Base-by-base conservation (phyloP, 2,113 vertebrate genomes). In the Emydocephalus ijimae region DNA sequence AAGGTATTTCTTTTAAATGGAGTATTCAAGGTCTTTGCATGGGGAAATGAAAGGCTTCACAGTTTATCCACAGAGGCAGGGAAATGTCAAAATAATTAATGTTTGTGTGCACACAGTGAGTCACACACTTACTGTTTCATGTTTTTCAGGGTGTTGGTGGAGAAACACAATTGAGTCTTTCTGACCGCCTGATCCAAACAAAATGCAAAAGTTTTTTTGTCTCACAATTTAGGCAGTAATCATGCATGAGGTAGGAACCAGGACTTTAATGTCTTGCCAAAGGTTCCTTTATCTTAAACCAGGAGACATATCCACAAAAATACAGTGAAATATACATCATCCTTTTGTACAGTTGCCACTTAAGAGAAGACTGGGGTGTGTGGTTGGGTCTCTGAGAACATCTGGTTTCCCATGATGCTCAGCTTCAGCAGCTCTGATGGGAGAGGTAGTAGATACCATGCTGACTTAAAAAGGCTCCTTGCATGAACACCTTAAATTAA, bases 101-200 rank as follows among this genome's bases (percentile, higher is more conserved):
- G 7, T 1, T 9, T 0, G 0, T 57, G 39, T 39, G 6, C 3
- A 48, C 92, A 89, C 88, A 91, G 34, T 0, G 88, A 91, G 14
- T 14, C 8, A 3, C 54, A 34, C 11, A 29, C 89, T 94, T 91
- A 90, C 88, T 74, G 20, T n/a, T 90, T 0, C 0, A 14, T 23
- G 48, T 86, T 15, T 69, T n/a, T 29, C 43, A 24, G 39, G n/a
- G 26, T 20, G 8, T 18, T 14, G 29, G 55, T 92, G 26, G 86
- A 89, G 39, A 93, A 94, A 74, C 20, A 12, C 45, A 92, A 8
- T 10, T n/a, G 59, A 48, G 12, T 94, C 56, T 93, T 95, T 91
- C 55, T 89, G 89, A 55, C 21, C 18, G 2, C 85, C 95, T 94
- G 74, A 91, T 4, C 23, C 92, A 95, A 96, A 94, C 88, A 89